phyloP scores from a whole-genome alignment of 1,140 invertebrate genomes.

The Lepidurus packardi region DNA sequence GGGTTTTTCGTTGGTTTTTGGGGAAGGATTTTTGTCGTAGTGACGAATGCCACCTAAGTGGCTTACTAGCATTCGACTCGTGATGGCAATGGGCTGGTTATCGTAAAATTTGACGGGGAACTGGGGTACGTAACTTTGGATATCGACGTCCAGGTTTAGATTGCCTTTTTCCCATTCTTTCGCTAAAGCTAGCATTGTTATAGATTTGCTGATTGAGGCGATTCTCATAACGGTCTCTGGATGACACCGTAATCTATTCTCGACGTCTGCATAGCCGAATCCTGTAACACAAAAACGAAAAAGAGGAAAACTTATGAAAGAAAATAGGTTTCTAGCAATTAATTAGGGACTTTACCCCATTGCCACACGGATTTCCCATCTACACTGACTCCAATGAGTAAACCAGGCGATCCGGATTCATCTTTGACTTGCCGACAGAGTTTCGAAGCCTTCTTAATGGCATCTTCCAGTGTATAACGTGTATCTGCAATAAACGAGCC shows the following conservation, averaged over 20 bases:
- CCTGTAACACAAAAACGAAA: conserved; percentile 47
- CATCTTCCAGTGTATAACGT: conserved; percentile 48
- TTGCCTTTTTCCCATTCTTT: conserved; percentile 47
- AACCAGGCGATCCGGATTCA: conserved; percentile 50
- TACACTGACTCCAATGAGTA: conserved; percentile 52
- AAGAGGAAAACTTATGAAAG: neutral
- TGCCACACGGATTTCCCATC: conserved; percentile 52
- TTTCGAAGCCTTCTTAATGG: conserved; percentile 40
- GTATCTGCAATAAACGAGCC: neutral
- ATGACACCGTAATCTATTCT: conserved; percentile 50
- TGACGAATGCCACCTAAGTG: conserved; percentile 55
- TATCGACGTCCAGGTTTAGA: conserved; percentile 20
- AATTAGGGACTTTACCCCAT: conserved; percentile 44
- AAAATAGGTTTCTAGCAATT: conserved; percentile 11
- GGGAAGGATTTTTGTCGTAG: conserved; percentile 45
- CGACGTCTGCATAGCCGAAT: conserved; percentile 56
- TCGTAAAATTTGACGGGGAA: neutral
- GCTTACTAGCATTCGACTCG: conserved; percentile 50
- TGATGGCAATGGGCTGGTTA: conserved; percentile 37
- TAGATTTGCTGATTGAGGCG: conserved; percentile 58
- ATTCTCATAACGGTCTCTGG: conserved; percentile 56
- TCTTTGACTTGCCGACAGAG: conserved; percentile 39
- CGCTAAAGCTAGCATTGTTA: conserved; percentile 54
- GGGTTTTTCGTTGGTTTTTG: conserved; percentile 25
- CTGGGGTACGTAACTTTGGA: neutral